Base-by-base conservation (phyloP, 2,888 invertebrate genomes). In the Imbricaverruca yamaguchii region DNA sequence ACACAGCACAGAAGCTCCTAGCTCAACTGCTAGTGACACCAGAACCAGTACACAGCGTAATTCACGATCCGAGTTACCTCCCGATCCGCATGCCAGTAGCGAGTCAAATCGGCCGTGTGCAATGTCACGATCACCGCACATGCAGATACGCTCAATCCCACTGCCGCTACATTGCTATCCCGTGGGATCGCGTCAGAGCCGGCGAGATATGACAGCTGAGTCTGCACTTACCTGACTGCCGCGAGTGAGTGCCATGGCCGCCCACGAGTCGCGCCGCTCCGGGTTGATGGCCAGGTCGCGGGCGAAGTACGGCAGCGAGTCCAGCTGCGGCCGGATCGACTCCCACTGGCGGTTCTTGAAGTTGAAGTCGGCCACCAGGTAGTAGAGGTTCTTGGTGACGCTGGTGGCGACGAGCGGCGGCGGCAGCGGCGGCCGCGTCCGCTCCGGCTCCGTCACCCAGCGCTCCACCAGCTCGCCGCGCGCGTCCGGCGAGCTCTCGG, bases 281-380 rank as follows among this genome's bases (percentile, higher is more conserved):
- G 92, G 93, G 87, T 93, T 93, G 59, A 94, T 90, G 83, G 94
- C 92, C 55, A 97, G 89, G 88, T 98, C 97, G 85, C 93, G 88
- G 81, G 92, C 90, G 86, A 95, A 97, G 87, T 92, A 95, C 85
- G 93, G 92, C 18, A 84, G 81, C 74, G 83, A 83, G 12, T 55
- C 65, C 80, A 80, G 56, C 65, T 67, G 67, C 61, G 67, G 78
- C 25, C 53, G 23, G 18, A 82, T 78, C 57, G 80, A 83, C 21
- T 81, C 82, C 83, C 83, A 84, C 61, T 85, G 87, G 86, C 86
- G 86, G 86, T 92, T 94, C 87, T 97, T 97, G 86, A 97, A 95
- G 87, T 96, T 93, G 87, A 93, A 95, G 88, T 98, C 97, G 0
- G 93, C 97, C 55, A 98, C 88, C n/a, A 97, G 89, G 86, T 96